phyloP scores from a whole-genome alignment of 92 coral and sea anemone genomes.

The Zoanthus sociatus region DNA sequence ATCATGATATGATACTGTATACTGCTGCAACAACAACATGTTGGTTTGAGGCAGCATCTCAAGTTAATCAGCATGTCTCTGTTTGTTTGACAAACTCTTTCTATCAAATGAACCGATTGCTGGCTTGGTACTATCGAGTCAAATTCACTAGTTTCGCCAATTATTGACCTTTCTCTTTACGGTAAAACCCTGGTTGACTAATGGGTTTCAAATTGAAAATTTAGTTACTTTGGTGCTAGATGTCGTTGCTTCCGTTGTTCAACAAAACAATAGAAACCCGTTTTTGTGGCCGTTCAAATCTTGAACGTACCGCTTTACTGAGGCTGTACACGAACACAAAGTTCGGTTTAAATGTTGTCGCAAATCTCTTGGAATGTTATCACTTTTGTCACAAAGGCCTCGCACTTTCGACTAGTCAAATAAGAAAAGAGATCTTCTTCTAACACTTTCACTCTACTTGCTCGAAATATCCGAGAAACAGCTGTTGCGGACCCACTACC shows the following conservation, averaged over 20 bases:
- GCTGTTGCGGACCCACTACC: too few relatives aligned
- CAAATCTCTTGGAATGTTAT: too few relatives aligned
- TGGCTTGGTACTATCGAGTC: not conserved
- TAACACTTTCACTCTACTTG: too few relatives aligned
- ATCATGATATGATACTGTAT: conserved; percentile 36
- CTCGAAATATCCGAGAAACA: too few relatives aligned
- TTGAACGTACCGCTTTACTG: conserved; percentile 57
- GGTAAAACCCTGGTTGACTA: conserved; percentile 5
- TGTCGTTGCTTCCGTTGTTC: not conserved
- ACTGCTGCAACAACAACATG: conserved; percentile 37
- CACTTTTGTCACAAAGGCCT: too few relatives aligned
- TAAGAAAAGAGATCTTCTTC: too few relatives aligned
- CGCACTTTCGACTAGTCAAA: too few relatives aligned
- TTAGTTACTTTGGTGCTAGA: conserved; percentile 41
- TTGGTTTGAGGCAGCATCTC: conserved; percentile 32
- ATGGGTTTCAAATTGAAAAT: conserved; percentile 9
- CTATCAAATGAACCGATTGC: not conserved
- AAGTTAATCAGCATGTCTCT: not conserved
- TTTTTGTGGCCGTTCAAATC: conserved; percentile 52
- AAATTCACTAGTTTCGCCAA: not conserved
- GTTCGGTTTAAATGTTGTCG: too few relatives aligned
- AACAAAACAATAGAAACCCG: conserved; percentile 24
- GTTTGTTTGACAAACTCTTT: not conserved
- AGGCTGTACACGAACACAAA: conserved; percentile 5
- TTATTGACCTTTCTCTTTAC: not conserved